Evolutionary conservation across 2,797 vertebrate genomes (phyloP).

Genomic region (Discoglossus pictus): DNA sequence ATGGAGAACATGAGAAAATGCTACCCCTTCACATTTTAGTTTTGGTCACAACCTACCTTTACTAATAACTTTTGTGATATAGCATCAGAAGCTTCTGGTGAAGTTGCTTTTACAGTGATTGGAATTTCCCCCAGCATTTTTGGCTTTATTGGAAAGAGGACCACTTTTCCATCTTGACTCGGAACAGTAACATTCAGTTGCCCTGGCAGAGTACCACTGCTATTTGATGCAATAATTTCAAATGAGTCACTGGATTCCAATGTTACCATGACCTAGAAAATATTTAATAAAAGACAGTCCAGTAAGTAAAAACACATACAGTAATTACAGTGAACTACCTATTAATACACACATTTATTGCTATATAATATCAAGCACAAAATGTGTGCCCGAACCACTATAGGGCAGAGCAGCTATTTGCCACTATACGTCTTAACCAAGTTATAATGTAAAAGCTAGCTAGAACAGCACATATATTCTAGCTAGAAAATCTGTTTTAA

Average conservation of each 20-base stretch:
- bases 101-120: slow-evolving; percentile 63
- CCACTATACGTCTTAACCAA: too few species aligned
- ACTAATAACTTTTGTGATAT: slow-evolving; percentile 61
- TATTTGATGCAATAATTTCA: slow-evolving; percentile 62
- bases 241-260: slow-evolving; percentile 60
- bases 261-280: slow-evolving; percentile 63
- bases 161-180: slow-evolving; percentile 53
- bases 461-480: too few species aligned
- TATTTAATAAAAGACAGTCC: background rate
- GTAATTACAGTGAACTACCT: too few species aligned
- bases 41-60: slow-evolving; percentile 62
- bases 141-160: slow-evolving; percentile 65
- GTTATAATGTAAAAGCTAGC: too few species aligned
- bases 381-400: too few species aligned
- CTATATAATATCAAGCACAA: too few species aligned
- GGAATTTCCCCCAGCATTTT: slow-evolving; percentile 62
- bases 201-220: slow-evolving; percentile 52
- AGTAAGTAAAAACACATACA: too few species aligned
- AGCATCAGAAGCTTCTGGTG: slow-evolving; percentile 56
- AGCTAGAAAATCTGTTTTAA: too few species aligned
- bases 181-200: slow-evolving; percentile 58
- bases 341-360: too few species aligned
- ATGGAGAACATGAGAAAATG: too few species aligned
- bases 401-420: too few species aligned
- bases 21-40: background rate